Base-by-base conservation (phyloP, 2,888 invertebrate species). In the Zygogramma bicolorata region DNA sequence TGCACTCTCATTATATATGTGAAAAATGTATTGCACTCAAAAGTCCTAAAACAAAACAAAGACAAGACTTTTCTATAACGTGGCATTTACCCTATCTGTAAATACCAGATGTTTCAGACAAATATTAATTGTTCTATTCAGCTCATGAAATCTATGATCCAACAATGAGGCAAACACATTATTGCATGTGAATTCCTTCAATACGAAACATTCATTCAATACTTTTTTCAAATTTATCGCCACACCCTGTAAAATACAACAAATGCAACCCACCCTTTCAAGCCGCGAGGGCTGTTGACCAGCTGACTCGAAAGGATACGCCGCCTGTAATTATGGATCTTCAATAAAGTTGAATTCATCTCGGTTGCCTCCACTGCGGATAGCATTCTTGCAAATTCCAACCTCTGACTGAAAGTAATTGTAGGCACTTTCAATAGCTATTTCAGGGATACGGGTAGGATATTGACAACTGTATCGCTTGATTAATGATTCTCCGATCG, bases 381-480 rank as follows among this genome's bases (percentile, higher is more conserved):
- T 53, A 25, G 15, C 53, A 53, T 53, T 53, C 53, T 53, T 27
- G 27, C 25, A 46, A 20, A 20, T 46, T 46, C 20, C 46, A 7
- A 46, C 46, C 10, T 7, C 18, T 25, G 27, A 53, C 53, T 27
- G 25, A 53, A 53, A 53, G 53, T 53, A 53, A 53, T 53, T 53
- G 53, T 27, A 53, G 27, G 27, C 25, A 53, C 53, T 53, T 53
- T 22, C 27, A 53, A 27, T 25, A 53, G 53, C 27, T 27, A 27
- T 53, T 53, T 25, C 53, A 53, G 53, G 53, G 53, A 53, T 53
- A 53, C 53, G 53, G 53, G 53, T 53, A 53, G 53, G 27, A 68
- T 58, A 63, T 57, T 63, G 69, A 69, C 63, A 62, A 69, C 69
- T 69, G 58, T 69, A 69, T 69, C 68, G 49, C 34, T 29, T 63